Percentiles rank a stretch among this genome's conserved stretches.
These are phyloP conservation scores for Paraescarpia echinospica DNA, from an alignment of 1,140 invertebrate species.

Conservation along the genomic window DNA sequence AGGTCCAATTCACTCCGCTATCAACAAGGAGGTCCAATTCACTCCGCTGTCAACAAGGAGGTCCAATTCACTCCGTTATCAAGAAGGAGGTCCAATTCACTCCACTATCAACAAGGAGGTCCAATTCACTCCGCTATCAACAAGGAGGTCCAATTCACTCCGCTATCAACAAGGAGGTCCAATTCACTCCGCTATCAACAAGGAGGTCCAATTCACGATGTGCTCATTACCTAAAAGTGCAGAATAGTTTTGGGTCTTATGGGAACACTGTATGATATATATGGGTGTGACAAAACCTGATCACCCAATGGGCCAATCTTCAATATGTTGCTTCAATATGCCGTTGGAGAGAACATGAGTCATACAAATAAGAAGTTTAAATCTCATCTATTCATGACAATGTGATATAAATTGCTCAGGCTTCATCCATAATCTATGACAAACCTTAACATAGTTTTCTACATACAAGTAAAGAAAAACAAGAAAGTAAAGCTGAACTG, in stretches of 20 bases:
- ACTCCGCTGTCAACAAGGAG: background rate
- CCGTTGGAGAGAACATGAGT: no score
- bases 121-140: background rate
- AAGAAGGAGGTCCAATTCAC: background rate
- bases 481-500: no score
- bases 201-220: background rate
- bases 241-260: background rate
- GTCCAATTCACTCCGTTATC: background rate
- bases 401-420: no score
- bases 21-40: background rate
- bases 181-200: background rate
- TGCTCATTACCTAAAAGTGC: background rate
- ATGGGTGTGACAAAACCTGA: background rate
- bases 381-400: no score
- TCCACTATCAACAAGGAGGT: background rate
- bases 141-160: background rate
- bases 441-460: no score
- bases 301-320: background rate
- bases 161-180: background rate
- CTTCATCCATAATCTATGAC: no score
- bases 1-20: background rate
- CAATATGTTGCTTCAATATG: no score
- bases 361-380: no score
- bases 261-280: background rate
- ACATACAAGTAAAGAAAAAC: no score